Percentiles rank a stretch among this genome's conserved stretches.
phyloP scores from a whole-genome alignment of 1,140 invertebrate genomes.

The Acromyrmex heyeri region DNA sequence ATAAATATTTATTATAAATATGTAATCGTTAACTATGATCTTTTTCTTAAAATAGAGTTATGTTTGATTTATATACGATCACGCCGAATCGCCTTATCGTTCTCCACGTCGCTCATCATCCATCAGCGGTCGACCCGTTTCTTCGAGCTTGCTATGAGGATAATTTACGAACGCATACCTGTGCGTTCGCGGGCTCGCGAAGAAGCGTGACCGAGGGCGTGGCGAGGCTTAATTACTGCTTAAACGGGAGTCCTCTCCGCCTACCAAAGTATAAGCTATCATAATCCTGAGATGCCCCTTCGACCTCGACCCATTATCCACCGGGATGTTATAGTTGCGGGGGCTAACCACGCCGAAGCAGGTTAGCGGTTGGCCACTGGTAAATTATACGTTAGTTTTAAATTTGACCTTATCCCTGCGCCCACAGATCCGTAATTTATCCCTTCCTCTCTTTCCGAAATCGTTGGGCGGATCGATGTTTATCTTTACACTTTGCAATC shows the following conservation, averaged over 20 bases:
- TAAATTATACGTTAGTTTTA: slow-evolving; percentile 86
- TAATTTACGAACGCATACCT: slow-evolving; percentile 37
- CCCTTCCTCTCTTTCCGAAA: slow-evolving; percentile 39
- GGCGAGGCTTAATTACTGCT: slow-evolving; percentile 84
- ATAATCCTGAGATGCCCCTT: slow-evolving; percentile 79
- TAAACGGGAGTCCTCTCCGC: slow-evolving; percentile 86
- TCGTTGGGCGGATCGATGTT: slow-evolving; percentile 1
- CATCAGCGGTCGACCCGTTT: slow-evolving; percentile 14
- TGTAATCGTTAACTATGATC: neutral
- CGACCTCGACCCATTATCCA: slow-evolving; percentile 71
- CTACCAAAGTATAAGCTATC: slow-evolving; percentile 85
- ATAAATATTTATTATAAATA: neutral
- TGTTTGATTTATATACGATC: neutral
- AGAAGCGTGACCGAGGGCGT: slow-evolving; percentile 84
- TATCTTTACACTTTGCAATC: neutral
- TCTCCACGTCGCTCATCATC: neutral
- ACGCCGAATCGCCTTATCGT: neutral
- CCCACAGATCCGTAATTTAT: slow-evolving; percentile 79
- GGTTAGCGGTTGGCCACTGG: slow-evolving; percentile 82
- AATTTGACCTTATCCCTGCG: slow-evolving; percentile 48
- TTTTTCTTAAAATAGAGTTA: neutral
- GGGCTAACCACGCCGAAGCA: slow-evolving; percentile 71
- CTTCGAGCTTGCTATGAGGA: neutral
- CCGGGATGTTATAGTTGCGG: slow-evolving; percentile 68
- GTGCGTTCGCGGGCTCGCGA: slow-evolving; percentile 44